Percentiles rank a stretch among this genome's conserved stretches.
phyloP scores from a whole-genome alignment of 2,888 invertebrate species.

The Cephalotes varians region DNA sequence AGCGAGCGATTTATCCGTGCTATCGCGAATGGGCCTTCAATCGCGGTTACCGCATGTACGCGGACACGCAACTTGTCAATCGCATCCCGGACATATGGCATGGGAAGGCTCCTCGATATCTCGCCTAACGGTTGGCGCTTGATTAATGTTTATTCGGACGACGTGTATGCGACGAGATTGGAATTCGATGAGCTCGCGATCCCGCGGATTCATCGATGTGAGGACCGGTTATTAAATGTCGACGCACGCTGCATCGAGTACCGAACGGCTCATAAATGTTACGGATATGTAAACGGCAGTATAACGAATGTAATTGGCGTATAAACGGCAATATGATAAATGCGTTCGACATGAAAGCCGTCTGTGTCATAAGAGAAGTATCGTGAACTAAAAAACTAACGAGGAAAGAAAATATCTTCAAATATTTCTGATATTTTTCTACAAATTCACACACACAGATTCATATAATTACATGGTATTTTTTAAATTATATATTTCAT shows the following conservation, averaged over 20 bases:
- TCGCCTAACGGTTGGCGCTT: constrained; percentile 54
- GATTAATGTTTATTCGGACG: constrained; percentile 56
- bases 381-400: background rate
- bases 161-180: constrained; percentile 51
- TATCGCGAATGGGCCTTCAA: constrained; percentile 58
- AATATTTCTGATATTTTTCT: background rate
- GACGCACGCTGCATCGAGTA: constrained; percentile 41
- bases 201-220: constrained; percentile 48
- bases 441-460: background rate
- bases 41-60: constrained; percentile 70
- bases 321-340: constrained; percentile 27
- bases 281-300: constrained; percentile 47
- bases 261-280: constrained; percentile 49
- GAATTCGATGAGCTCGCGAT: constrained; percentile 57
- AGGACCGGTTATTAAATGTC: constrained; percentile 53
- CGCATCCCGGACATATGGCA: constrained; percentile 46
- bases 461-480: background rate
- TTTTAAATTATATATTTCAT: background rate
- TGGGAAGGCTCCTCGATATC: constrained; percentile 52
- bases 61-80: constrained; percentile 75
- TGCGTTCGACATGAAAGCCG: background rate
- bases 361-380: background rate
- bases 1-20: constrained; percentile 16
- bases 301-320: constrained; percentile 46
- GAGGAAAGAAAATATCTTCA: background rate